Percentiles rank a stretch among this genome's conserved stretches.
phyloP scores from a whole-genome alignment of 2,113 vertebrate genomes.

The Tyrannus savana region DNA sequence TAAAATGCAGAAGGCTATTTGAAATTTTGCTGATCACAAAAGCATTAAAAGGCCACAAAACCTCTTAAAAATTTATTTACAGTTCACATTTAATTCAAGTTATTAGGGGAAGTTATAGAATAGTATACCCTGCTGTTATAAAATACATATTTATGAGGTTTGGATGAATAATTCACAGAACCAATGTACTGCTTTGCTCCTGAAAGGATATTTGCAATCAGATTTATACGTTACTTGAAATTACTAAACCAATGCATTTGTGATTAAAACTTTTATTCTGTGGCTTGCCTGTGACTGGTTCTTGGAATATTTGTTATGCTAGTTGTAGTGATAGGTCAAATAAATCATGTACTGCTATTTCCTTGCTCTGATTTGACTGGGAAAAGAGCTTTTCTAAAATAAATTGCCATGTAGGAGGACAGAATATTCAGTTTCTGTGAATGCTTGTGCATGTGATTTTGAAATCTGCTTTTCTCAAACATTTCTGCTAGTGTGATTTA shows the following conservation, averaged over 20 bases:
- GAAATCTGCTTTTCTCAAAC: not conserved
- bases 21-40: constrained; percentile 7
- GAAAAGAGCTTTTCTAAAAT: not conserved
- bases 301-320: not conserved
- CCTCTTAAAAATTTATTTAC: constrained; percentile 28
- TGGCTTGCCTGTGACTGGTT: not conserved
- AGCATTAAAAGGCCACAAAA: not conserved
- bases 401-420: not conserved
- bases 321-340: not conserved
- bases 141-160: constrained; percentile 38
- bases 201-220: constrained; percentile 17
- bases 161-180: constrained; percentile 37
- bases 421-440: not conserved
- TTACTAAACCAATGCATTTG: not conserved
- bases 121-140: not conserved
- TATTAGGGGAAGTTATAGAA: constrained; percentile 1
- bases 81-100: not conserved
- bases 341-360: not conserved
- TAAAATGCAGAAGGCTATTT: not conserved
- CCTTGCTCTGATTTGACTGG: not conserved
- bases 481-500: not conserved
- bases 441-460: not conserved
- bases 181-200: not conserved
- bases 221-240: not conserved
- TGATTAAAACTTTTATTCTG: not conserved